A percentile compares a stretch with the other conserved stretches of the same genome.
Evolutionary conservation across 2,113 vertebrate species (phyloP).

Genomic region (Forbesichthys papilliferus): DNA sequence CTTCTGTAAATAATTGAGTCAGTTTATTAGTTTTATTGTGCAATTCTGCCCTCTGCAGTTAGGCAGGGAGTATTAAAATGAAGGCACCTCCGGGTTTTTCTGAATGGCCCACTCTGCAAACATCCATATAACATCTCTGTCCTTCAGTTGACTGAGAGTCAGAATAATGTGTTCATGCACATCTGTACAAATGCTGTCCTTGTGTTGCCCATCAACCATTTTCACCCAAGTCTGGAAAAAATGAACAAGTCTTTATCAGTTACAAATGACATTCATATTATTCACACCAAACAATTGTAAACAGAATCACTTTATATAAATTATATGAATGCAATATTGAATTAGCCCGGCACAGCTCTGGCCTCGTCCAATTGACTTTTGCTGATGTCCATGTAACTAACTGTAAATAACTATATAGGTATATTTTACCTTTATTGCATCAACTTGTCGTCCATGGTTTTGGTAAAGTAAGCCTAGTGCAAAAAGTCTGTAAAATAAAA

Average conservation of each 20-base stretch:
- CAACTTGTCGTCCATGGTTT: slow-evolving; percentile 49
- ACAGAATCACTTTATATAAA: too few species aligned
- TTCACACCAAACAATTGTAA: not conserved
- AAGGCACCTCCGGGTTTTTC: slow-evolving; percentile 67
- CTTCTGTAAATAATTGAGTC: too few species aligned
- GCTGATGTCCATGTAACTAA: not conserved
- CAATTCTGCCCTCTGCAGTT: slow-evolving; percentile 65
- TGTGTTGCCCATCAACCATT: slow-evolving; percentile 55
- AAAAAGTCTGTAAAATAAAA: slow-evolving; percentile 58
- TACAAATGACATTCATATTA: not conserved
- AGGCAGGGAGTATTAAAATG: not conserved
- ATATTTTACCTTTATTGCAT: slow-evolving; percentile 65
- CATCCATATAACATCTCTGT: slow-evolving; percentile 58
- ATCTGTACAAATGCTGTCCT: slow-evolving; percentile 46
- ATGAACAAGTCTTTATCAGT: not conserved
- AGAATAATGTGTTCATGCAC: slow-evolving; percentile 62
- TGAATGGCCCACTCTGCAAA: slow-evolving; percentile 69
- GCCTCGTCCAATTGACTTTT: too few species aligned
- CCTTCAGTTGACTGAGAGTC: slow-evolving; percentile 52
- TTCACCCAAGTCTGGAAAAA: slow-evolving; percentile 68
- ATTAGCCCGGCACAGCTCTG: too few species aligned
- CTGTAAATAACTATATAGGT: not conserved
- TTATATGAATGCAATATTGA: too few species aligned
- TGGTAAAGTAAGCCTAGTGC: slow-evolving; percentile 66
- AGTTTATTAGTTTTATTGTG: slow-evolving; percentile 9